Conservation (phyloP, 2,113 vertebrate genomes). For the Bostrychus sinensis region DNA sequence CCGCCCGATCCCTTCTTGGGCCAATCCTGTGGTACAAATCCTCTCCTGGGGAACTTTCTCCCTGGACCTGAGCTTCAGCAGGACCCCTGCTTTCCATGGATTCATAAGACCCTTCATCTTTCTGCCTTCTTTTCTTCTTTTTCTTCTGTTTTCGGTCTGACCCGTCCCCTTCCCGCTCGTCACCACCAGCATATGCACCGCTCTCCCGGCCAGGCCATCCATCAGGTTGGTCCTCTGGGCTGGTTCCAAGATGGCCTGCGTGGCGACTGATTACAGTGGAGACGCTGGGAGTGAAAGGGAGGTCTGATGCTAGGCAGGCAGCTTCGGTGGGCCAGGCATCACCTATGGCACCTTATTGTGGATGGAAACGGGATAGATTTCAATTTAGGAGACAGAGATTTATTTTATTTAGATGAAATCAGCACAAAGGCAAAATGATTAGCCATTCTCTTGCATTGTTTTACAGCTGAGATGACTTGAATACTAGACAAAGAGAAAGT, state of each 20-base stretch:
- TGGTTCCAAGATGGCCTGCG: conserved; percentile 60
- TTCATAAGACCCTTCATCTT: conserved; percentile 69
- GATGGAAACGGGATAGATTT: conserved; percentile 75
- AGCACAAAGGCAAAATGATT: not conserved
- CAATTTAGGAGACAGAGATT: conserved; percentile 19
- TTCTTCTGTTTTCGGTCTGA: conserved; percentile 79
- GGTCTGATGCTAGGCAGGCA: conserved; percentile 62
- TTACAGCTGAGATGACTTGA: no score
- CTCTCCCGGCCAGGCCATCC: conserved; percentile 64
- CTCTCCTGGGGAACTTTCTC: conserved; percentile 58
- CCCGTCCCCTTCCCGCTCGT: conserved; percentile 71
- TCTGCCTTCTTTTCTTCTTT: conserved; percentile 81
- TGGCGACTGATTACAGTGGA: conserved; percentile 76
- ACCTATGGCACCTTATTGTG: conserved; percentile 76
- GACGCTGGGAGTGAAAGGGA: conserved; percentile 80
- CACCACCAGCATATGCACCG: conserved; percentile 48
- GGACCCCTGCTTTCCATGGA: conserved; percentile 42
- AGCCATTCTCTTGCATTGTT: not conserved
- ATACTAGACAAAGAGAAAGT: no score
- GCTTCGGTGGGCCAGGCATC: conserved; percentile 70
- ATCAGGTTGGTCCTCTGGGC: conserved; percentile 52
- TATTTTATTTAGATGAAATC: not conserved
- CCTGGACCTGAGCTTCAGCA: conserved; percentile 45
- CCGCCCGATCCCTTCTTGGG: conserved; percentile 62
- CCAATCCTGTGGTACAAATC: conserved; percentile 59